phyloP scores from a whole-genome alignment of 2,113 vertebrate species.

The Addax nasomaculatus region DNA sequence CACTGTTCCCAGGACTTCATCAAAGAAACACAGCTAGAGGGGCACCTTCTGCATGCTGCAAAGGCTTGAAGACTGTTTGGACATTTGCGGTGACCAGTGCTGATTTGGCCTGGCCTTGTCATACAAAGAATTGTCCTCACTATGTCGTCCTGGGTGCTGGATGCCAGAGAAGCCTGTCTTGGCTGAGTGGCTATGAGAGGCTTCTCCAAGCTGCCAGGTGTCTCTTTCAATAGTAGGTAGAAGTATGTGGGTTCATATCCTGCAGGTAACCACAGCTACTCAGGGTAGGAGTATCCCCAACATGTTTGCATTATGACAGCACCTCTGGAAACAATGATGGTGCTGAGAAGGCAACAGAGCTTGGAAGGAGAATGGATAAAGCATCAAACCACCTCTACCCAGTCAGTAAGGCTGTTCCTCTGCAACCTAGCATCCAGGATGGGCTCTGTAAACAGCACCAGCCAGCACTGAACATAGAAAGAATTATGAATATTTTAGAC shows the following conservation, averaged over 20 bases:
- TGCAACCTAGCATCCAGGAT: not conserved
- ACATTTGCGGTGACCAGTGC: not conserved
- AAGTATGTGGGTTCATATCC: not conserved
- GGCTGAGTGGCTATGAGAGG: not conserved
- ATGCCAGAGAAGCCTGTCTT: not conserved
- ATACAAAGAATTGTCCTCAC: not conserved
- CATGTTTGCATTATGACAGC: not conserved
- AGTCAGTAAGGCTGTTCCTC: not conserved
- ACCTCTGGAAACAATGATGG: not conserved
- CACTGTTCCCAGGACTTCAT: not conserved
- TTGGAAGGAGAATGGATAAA: not conserved
- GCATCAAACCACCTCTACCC: not conserved
- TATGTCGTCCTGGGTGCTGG: not conserved
- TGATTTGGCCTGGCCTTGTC: not conserved
- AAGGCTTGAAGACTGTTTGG: not conserved
- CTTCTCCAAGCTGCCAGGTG: not conserved
- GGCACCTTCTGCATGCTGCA: not conserved
- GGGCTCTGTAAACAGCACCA: not conserved
- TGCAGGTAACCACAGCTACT: not conserved
- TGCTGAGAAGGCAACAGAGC: too few relatives aligned
- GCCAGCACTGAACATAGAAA: not conserved
- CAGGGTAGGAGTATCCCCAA: not conserved
- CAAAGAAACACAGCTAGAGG: not conserved
- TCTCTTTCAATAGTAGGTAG: not conserved
- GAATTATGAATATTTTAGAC: not conserved